phyloP scores from a whole-genome alignment of 2,113 vertebrate genomes.

The Mastomys natalensis region DNA sequence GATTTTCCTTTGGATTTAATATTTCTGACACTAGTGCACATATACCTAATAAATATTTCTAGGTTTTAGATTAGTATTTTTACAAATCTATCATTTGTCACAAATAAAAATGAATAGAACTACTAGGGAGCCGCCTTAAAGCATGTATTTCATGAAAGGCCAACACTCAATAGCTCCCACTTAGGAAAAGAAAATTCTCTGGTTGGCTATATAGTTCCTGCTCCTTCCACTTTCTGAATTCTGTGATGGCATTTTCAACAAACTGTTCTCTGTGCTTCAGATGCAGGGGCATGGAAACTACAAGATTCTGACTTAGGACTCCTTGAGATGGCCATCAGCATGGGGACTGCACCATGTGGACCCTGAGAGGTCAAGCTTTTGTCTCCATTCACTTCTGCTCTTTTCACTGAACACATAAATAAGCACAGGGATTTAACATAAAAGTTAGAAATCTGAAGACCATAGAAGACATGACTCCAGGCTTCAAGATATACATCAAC shows the following conservation, averaged over 20 bases:
- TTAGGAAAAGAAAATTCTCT: slow-evolving; percentile 71
- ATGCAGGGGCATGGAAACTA: too few species aligned
- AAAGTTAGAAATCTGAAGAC: not conserved
- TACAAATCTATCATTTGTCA: slow-evolving; percentile 77
- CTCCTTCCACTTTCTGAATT: not conserved
- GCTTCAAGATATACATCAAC: not conserved
- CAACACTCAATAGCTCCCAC: slow-evolving; percentile 65
- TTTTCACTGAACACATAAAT: not conserved
- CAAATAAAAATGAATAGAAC: slow-evolving; percentile 84
- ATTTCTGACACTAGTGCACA: slow-evolving; percentile 78
- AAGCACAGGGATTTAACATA: not conserved
- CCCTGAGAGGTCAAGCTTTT: not conserved
- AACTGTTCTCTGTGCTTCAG: not conserved
- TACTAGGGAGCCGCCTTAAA: slow-evolving; percentile 78
- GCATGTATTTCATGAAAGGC: slow-evolving; percentile 50
- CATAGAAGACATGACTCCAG: not conserved
- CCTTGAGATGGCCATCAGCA: not conserved
- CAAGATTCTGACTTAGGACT: not conserved
- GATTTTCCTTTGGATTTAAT: slow-evolving; percentile 78
- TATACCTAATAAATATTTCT: slow-evolving; percentile 75
- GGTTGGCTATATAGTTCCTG: not conserved
- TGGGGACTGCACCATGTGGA: accelerated
- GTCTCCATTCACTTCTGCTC: not conserved
- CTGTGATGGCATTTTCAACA: not conserved
- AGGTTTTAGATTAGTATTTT: slow-evolving; percentile 78